A percentile compares a stretch with the other conserved stretches of the same genome.
Conservation (phyloP, 2,888 invertebrate genomes). For the Athalia rosae region DNA sequence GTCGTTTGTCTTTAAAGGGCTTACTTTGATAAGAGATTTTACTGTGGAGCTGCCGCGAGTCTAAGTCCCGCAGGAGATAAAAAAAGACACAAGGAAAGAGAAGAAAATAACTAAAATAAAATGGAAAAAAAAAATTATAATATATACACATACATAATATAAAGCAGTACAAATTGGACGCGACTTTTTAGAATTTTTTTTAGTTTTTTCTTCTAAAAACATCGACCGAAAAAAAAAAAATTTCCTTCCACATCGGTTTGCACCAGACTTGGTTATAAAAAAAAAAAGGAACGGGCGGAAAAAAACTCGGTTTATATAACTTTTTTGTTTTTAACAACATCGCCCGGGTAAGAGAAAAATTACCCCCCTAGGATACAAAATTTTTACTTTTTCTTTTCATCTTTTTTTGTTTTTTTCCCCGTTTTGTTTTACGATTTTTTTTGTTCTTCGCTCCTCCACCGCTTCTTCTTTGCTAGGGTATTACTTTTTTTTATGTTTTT, state of each 20-base stretch:
- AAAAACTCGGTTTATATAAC: too few species aligned
- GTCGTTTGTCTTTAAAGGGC: slow-evolving; percentile 38
- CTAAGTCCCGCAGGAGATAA: not conserved
- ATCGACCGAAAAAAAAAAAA: too few species aligned
- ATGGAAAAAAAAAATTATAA: too few species aligned
- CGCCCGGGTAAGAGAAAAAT: not conserved
- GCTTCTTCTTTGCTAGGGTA: not conserved
- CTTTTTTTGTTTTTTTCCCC: not conserved
- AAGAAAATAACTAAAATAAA: too few species aligned
- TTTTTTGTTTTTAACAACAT: too few species aligned
- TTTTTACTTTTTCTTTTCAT: too few species aligned
- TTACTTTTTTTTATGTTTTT: slow-evolving; percentile 4
- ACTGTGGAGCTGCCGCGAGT: not conserved
- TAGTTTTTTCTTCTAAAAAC: too few species aligned
- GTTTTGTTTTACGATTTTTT: not conserved
- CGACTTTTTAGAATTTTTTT: slow-evolving; percentile 25
- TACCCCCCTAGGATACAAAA: not conserved
- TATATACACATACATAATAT: not conserved
- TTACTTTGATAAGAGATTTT: slow-evolving; percentile 45
- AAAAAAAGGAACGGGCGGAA: too few species aligned
- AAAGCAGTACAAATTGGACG: slow-evolving; percentile 43
- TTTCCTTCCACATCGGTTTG: too few species aligned
- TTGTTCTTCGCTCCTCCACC: not conserved
- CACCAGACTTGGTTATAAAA: too few species aligned
- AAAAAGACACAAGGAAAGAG: slow-evolving; percentile 24